Base-by-base conservation (phyloP, 2,113 vertebrate species). In the Rhagologus leucostigma region DNA sequence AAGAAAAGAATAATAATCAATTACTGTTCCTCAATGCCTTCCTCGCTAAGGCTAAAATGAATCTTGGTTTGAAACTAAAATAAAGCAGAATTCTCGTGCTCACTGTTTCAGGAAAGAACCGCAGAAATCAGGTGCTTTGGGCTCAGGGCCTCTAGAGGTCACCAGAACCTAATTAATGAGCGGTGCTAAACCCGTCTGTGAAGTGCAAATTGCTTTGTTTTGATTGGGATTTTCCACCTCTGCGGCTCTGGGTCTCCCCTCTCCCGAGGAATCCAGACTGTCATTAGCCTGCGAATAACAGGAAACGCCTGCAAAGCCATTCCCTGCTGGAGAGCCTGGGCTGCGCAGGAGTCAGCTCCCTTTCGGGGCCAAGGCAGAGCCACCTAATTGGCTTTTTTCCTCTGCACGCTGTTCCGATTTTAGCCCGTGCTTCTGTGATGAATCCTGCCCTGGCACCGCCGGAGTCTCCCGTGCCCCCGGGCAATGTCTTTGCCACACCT, bases 71-170 rank as follows among this genome's bases (percentile, higher is more conserved):
- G 64, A 78, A 90, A 70, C 27, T n/a, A n/a, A 88, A 94, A 81
- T 86, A 47, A 35, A 80, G 46, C 49, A 22, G 44, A 86, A 52
- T 53, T 84, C 29, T 39, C 16, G 3, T 30, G 57, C 30, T 50
- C 17, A 0, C 65, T 73, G 46, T 74, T 93, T 26, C 53, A 50
- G 29, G 24, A 29, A 12, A 41, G 55, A 77, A 4, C 30, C 20
- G 53, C 60, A 57, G 62, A 65, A 95, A 89, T 27, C 47, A 73
- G 77, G 14, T 84, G 88, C 64, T 96, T 84, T 49, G 60, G 55
- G 53, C 29, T 77, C 24, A 33, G 22, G 55, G 84, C 97, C 97
- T 90, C 95, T 96, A 98, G 98, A 94, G 97, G 97, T 97, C 96
- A 91, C 92, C 95, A 96, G 53, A 94, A 44, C 74, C 90, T 71